phyloP scores from a whole-genome alignment of 2,888 invertebrate species.

The Tetragonisca angustula region DNA sequence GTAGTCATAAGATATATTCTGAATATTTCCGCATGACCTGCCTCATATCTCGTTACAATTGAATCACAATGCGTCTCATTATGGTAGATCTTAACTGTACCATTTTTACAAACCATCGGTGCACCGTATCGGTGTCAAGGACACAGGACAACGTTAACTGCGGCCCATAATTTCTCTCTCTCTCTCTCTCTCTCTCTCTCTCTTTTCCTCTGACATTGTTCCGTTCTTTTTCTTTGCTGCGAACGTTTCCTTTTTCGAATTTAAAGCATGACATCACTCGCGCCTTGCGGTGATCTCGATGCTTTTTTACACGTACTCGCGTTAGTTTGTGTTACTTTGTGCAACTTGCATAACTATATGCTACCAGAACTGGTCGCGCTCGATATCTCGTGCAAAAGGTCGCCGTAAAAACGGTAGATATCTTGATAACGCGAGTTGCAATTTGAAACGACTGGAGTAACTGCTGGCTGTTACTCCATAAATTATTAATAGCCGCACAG shows the following conservation, averaged over 20 bases:
- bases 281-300: slow-evolving; percentile 51
- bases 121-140: slow-evolving; percentile 69
- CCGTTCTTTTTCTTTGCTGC: slow-evolving; percentile 50
- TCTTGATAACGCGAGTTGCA: slow-evolving; percentile 11
- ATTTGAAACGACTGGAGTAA: slow-evolving; percentile 1
- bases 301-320: slow-evolving; percentile 48
- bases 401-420: slow-evolving; percentile 20
- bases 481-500: slow-evolving; percentile 25
- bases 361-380: neutral
- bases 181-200: neutral
- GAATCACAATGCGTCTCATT: slow-evolving; percentile 56
- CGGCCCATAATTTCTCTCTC: slow-evolving; percentile 1
- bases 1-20: neutral
- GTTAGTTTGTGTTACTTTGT: slow-evolving; percentile 25
- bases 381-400: slow-evolving; percentile 19
- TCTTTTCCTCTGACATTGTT: slow-evolving; percentile 1
- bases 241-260: slow-evolving; percentile 75
- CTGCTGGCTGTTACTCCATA: slow-evolving; percentile 5
- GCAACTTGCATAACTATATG: slow-evolving; percentile 31
- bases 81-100: slow-evolving; percentile 52
- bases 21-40: slow-evolving; percentile 2
- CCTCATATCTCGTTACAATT: slow-evolving; percentile 28
- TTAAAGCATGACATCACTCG: slow-evolving; percentile 74
- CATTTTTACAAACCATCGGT: slow-evolving; percentile 59
- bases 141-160: slow-evolving; percentile 53